A percentile compares a stretch with the other conserved stretches of the same genome.
These are phyloP conservation scores for Anabacerthia variegaticeps DNA, from an alignment of 2,797 vertebrate species.

Conservation along the genomic window DNA sequence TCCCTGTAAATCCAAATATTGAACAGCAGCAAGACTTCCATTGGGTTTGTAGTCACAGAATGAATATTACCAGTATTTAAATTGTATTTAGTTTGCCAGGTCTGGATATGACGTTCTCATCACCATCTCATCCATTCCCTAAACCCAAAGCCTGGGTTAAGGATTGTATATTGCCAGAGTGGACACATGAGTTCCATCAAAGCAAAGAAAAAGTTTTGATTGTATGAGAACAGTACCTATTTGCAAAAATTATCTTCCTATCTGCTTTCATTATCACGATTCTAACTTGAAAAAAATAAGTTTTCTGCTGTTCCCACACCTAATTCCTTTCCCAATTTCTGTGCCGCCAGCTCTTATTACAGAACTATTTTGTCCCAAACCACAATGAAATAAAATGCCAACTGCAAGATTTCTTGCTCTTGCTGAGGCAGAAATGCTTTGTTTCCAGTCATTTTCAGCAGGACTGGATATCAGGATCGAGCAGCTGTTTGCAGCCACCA, in stretches of 20 bases:
- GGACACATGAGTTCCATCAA: background rate
- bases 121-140: background rate
- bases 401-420: background rate
- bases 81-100: background rate
- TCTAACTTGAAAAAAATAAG: background rate
- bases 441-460: background rate
- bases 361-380: background rate
- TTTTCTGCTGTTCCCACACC: background rate
- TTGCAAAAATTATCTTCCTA: background rate
- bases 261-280: background rate
- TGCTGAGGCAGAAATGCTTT: background rate
- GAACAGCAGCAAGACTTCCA: too few relatives aligned
- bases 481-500: background rate
- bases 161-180: background rate
- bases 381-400: background rate
- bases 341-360: background rate
- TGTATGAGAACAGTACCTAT: background rate
- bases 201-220: background rate
- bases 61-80: background rate
- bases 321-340: background rate
- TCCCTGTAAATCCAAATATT: too few relatives aligned
- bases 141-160: background rate
- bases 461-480: background rate
- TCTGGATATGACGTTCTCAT: accelerated
- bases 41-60: too few relatives aligned